Base-by-base conservation (phyloP, 2,797 vertebrate species). In the Xerus rutilus region DNA sequence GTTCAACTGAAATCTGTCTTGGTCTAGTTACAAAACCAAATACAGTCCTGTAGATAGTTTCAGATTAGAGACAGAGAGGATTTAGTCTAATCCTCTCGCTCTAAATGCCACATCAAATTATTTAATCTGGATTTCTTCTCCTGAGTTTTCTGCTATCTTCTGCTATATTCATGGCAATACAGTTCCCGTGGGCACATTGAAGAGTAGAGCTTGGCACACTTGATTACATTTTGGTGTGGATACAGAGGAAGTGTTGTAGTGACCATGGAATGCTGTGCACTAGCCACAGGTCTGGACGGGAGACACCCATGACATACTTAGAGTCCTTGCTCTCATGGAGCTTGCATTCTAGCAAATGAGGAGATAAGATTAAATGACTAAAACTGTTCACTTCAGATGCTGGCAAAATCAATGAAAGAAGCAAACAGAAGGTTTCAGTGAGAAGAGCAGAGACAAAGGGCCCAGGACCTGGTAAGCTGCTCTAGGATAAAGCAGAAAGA, bases 71-170 rank as follows among this genome's bases (percentile, higher is more conserved):
- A 35, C 32, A 59, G 67, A 88, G 62, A 82, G n/a, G 87, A 94
- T 85, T 90, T 28, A 1, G 2, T 86, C 47, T 85, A 78, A 94
- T 85, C 52, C 45, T 35, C n/a, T 93, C 64, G n/a, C 35, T 86
- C 20, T 47, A 86, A 93, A 74, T 93, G 52, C 28, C 88, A 93
- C 57, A 74, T 67, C 64, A 92, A 72, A 79, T 84, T 32, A 89
- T 89, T 92, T 87, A 73, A 86, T 69, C 76, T 95, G 64, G 32
- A 74, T 89, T 87, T 90, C 73, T 96, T 96, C 84, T 95, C 70
- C 84, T 67, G 78, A 45, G 52, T 91, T 89, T 88, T 90, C 54
- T 78, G 15, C 64, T 65, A 1, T 91, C 65, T 86, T 89, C 57
- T 73, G 12, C 39, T 39, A 39, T 39, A 76, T 84, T 96, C 57